Base-by-base conservation (phyloP, 2,113 vertebrate genomes). In the Henicopernis longicauda region DNA sequence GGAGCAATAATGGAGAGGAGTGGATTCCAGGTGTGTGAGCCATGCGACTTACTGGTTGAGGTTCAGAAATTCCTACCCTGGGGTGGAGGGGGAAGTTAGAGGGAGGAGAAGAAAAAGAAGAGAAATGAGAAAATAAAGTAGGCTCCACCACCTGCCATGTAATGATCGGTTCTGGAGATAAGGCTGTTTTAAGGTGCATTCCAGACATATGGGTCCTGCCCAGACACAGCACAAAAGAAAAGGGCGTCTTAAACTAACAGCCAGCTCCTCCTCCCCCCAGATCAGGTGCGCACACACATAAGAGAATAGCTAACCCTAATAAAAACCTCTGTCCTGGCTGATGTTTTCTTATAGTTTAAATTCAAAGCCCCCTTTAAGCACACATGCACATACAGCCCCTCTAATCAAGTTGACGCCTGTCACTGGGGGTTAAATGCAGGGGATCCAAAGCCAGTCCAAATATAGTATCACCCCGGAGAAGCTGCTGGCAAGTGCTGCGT, bases 121-220 rank as follows among this genome's bases (percentile, higher is more conserved):
- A 96, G 97, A 97, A 95, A 96, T 91, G 93, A 96, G 88, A 93
- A 95, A 95, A 96, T 79, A 31, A 80, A 88, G 81, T 25, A 89
- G 92, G 94, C 96, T 94, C 91, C 31, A 62, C 95, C 98, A 98
- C 96, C 98, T 98, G 98, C 97, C 96, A 47, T 97, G 96, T 98
- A 98, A 98, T 97, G 98, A 98, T 98, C 36, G 79, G 93, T 95
- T 98, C 92, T 87, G 92, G 49, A 96, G 98, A 98, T 98, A 98
- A 98, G 96, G 93, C 90, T 97, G 97, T 79, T 97, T 95, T 79
- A 92, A 96, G 97, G 86, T 80, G 85, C 98, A 98, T 98, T 98
- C 98, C 98, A 98, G 94, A 96, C 97, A 72, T 85, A 38, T 32
- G 73, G 89, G 96, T 97, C 98, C 95, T 98, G 98, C 95, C 98